Base-by-base conservation (phyloP, 2,888 invertebrate species). In the Ecdyonurus torrentis region DNA sequence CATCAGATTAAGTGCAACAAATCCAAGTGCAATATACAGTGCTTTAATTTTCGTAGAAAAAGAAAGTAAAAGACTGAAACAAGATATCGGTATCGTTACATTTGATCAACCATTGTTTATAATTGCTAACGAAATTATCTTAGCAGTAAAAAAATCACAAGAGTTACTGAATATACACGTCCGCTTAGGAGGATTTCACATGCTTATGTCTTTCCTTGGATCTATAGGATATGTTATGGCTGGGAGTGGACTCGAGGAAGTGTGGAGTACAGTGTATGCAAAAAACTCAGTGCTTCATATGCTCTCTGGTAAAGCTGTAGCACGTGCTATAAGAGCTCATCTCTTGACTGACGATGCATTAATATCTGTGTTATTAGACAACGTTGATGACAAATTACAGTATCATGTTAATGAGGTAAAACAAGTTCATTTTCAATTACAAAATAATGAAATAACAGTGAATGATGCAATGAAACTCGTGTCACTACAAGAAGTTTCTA, bases 1-100 rank as follows among this genome's bases (percentile, higher is more conserved):
- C 58, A 63, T 64, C 22, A 63, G 61, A 24, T 23, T 52, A 15
- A 23, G 25, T n/a, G 60, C 64, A 15, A 58, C 23, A n/a, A 63
- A 61, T 52, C 60, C 23, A n/a, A 19, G 25, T n/a, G 61, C 65
- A 1, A 62, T 65, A 10, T 64, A 58, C 18, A 64, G 61, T 18
- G 25, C 61, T 19, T 52, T 64, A 15, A 18, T 52, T 23, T 63
- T 18, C 24, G 63, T 63, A 23, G 50, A 52, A 18, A 2, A 19
- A 24, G 24, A 53, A n/a, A 2, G 62, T 25, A 63, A 37, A 10
- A 37, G 37, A 37, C 5, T 10, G 5, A 37, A 37, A 10, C 37
- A 37, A 37, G 15, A 15, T 5, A 37, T 10, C 37, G 5, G 37
- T 15, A 37, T 37, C 15, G 37, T 37, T 10, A 37, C 37, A 5